Conservation (phyloP, 2,888 invertebrate species). For the Chymomyza amoena region DNA sequence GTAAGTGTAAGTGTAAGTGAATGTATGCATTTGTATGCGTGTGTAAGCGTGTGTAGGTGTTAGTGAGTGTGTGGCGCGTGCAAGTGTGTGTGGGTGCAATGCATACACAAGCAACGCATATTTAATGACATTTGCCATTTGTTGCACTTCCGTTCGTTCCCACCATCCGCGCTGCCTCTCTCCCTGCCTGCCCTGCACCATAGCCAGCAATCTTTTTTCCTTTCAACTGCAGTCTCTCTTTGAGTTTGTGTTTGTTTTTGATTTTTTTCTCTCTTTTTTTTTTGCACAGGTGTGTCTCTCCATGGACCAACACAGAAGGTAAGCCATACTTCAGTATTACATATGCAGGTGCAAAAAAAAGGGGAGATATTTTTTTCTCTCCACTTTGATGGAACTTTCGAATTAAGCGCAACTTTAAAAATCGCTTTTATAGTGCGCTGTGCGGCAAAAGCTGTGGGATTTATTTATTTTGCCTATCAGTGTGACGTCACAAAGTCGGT, state of each 20-base stretch:
- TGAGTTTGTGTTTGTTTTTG: neutral
- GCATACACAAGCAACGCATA: conserved; percentile 34
- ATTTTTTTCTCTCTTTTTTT: neutral
- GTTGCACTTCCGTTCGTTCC: conserved; percentile 17
- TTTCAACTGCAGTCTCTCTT: neutral
- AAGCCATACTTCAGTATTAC: too few species aligned
- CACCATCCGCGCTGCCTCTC: neutral
- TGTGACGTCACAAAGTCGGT: too few species aligned
- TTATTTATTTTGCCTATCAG: too few species aligned
- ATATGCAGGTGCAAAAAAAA: too few species aligned
- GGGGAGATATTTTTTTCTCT: too few species aligned
- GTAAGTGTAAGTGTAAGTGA: too few species aligned
- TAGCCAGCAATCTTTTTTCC: neutral
- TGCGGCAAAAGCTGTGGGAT: too few species aligned
- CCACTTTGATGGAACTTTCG: too few species aligned
- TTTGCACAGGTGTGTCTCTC: neutral
- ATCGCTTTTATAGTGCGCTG: too few species aligned
- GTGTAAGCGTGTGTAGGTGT: neutral
- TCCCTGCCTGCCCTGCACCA: too few species aligned
- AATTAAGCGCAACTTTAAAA: too few species aligned
- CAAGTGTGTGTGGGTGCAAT: neutral
- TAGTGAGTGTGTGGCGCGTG: neutral
- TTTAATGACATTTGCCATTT: conserved; percentile 33
- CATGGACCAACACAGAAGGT: too few species aligned
- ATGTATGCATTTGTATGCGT: neutral